Conservation (phyloP, 2,113 vertebrate genomes). For the Channa maculata region DNA sequence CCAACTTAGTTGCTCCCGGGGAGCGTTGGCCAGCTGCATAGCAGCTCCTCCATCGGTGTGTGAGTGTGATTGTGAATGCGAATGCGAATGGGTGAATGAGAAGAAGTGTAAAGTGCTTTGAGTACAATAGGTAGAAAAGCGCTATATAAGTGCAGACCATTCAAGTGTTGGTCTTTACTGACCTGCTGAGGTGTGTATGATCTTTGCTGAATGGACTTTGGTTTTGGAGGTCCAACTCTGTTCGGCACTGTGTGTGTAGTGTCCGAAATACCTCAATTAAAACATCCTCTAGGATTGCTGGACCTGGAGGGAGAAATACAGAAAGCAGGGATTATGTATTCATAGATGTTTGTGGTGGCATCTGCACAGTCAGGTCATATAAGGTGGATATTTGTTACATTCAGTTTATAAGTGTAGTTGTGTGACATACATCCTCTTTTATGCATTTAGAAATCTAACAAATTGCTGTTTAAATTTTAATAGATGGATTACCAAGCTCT, state of each 20-base stretch:
- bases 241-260: conserved; percentile 92
- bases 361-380: too few relatives aligned
- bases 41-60: too few relatives aligned
- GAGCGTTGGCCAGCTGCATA: too few relatives aligned
- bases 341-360: too few relatives aligned
- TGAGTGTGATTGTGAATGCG: too few relatives aligned
- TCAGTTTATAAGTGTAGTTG: neutral
- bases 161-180: neutral
- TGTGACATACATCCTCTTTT: neutral
- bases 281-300: conserved; percentile 97
- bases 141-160: too few relatives aligned
- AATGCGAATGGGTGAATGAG: too few relatives aligned
- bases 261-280: conserved; percentile 97
- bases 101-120: too few relatives aligned
- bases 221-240: conserved; percentile 93
- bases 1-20: too few relatives aligned
- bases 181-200: conserved; percentile 97
- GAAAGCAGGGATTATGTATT: neutral
- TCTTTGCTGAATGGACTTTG: conserved; percentile 95
- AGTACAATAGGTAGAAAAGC: too few relatives aligned
- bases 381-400: neutral
- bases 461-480: neutral
- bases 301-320: conserved; percentile 82
- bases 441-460: neutral
- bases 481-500: conserved; percentile 88